These are phyloP conservation scores for Erinaceus europaeus DNA, from an alignment of 2,113 vertebrate species.

Conservation along the genomic window DNA sequence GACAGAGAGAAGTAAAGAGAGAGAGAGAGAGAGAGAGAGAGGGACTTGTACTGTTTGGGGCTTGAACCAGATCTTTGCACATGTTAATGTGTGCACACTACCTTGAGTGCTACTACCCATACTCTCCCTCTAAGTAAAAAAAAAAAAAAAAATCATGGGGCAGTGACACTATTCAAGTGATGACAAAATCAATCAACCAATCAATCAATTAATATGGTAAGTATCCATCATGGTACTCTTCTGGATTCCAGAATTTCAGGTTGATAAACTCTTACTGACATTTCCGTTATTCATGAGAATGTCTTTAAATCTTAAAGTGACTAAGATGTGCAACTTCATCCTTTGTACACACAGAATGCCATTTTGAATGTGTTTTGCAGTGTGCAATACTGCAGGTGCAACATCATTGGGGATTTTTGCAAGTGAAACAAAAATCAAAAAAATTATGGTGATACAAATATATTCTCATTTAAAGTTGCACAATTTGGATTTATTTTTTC, in stretches of 20 bases:
- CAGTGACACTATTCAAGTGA: too few relatives aligned
- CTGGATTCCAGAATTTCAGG: background rate
- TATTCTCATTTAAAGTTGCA: background rate
- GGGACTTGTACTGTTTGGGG: too few relatives aligned
- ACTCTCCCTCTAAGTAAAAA: too few relatives aligned
- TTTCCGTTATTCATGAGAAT: background rate
- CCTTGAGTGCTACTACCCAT: too few relatives aligned
- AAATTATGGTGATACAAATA: background rate
- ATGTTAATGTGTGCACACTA: too few relatives aligned
- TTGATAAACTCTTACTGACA: background rate
- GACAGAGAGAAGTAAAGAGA: too few relatives aligned
- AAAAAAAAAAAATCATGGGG: too few relatives aligned
- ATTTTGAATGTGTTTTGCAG: background rate
- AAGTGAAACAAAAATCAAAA: conserved; percentile 15
- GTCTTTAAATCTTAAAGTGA: background rate
- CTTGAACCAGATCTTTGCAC: too few relatives aligned
- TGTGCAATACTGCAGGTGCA: background rate
- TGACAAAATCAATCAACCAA: too few relatives aligned
- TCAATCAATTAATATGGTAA: too few relatives aligned
- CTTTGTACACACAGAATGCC: background rate
- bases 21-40: too few relatives aligned
- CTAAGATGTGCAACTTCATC: background rate
- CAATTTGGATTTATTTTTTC: background rate
- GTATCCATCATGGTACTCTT: background rate
- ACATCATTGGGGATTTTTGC: conserved; percentile 21